Conservation (phyloP, 23 tunicate species). For the Trididemnum nubilum region DNA sequence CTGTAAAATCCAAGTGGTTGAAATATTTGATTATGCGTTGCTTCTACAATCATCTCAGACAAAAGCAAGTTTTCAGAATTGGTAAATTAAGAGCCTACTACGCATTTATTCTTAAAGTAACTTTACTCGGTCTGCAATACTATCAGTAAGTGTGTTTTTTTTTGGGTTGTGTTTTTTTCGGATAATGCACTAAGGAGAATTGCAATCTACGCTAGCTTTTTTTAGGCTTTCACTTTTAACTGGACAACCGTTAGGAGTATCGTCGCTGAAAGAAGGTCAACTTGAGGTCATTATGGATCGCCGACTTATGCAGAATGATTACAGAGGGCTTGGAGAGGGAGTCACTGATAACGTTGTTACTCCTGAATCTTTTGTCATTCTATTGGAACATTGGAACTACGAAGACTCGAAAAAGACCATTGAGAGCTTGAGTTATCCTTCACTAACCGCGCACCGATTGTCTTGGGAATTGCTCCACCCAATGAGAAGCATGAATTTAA, state of each 20-base stretch:
- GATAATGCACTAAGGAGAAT: no score
- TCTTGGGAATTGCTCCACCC: constrained; percentile 79
- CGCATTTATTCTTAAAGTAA: no score
- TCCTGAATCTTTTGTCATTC: constrained; percentile 67
- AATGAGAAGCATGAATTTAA: constrained; percentile 35
- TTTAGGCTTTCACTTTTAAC: constrained; percentile 72
- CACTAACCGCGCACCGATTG: constrained; percentile 57
- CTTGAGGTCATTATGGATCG: constrained; percentile 92
- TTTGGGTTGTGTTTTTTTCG: no score
- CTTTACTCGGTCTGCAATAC: no score
- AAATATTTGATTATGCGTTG: no score
- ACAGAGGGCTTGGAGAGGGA: constrained; percentile 92
- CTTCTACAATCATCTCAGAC: no score
- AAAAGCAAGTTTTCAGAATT: no score
- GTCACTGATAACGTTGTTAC: constrained; percentile 80
- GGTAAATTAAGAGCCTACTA: no score
- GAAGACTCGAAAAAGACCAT: constrained; percentile 19
- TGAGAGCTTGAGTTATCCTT: constrained; percentile 49
- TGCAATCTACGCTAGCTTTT: no score
- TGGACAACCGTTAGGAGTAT: constrained; percentile 90
- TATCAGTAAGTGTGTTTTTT: no score
- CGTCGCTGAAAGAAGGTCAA: constrained; percentile 68
- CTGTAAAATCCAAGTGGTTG: no score
- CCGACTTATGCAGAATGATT: constrained; percentile 92
- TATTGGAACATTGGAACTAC: constrained; percentile 64